phyloP scores from a whole-genome alignment of 2,113 vertebrate species.

The Nothocercus nigrocapillus region DNA sequence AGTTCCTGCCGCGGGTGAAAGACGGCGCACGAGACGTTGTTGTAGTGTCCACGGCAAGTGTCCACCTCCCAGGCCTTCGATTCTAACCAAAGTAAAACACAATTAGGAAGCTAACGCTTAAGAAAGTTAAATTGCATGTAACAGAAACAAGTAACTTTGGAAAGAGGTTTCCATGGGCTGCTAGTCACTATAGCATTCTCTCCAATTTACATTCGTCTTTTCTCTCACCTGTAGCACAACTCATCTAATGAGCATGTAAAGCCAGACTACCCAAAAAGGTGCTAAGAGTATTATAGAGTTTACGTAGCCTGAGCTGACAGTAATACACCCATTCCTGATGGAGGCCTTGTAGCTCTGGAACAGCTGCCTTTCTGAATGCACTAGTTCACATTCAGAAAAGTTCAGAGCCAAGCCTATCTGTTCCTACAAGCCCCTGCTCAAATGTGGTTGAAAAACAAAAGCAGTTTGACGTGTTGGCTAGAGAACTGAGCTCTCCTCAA shows the following conservation, averaged over 20 bases:
- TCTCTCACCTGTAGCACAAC: background rate
- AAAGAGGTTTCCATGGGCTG: fast-evolving
- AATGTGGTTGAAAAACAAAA: background rate
- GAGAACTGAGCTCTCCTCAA: background rate
- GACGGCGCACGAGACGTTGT: constrained; percentile 97
- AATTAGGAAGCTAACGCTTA: background rate
- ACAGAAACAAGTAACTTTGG: background rate
- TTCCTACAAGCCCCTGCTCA: background rate
- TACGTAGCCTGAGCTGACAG: background rate
- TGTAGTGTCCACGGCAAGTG: constrained; percentile 96
- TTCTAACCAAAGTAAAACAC: constrained; percentile 74
- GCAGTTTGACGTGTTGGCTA: background rate
- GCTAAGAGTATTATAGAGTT: background rate
- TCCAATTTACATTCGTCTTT: background rate
- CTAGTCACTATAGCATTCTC: background rate
- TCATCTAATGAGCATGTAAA: background rate
- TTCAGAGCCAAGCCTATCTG: background rate
- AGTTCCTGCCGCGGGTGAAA: constrained; percentile 97
- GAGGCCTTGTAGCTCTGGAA: background rate
- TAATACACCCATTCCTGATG: background rate
- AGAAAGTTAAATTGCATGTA: background rate
- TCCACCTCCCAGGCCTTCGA: constrained; percentile 98
- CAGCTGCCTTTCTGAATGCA: background rate
- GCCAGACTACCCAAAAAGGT: background rate
- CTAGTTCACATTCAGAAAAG: fast-evolving